Conservation (phyloP, 2,888 invertebrate genomes). For the Ochropacha duplaris region DNA sequence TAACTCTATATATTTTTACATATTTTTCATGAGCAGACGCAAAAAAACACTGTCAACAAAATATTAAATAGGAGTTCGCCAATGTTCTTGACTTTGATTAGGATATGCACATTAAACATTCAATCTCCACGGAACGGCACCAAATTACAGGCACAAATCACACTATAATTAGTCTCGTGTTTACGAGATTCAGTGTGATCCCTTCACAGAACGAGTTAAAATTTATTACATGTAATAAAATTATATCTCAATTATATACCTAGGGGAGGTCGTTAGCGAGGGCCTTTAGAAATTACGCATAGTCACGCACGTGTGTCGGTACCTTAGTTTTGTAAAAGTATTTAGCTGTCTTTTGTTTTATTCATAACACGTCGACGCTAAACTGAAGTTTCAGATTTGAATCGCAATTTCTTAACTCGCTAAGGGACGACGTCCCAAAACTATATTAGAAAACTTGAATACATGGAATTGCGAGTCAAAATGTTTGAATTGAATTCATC, state of each 20-base stretch:
- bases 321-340: background rate
- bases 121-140: background rate
- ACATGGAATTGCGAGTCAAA: too few species aligned
- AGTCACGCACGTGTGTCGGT: constrained; percentile 14
- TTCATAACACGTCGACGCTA: background rate
- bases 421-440: too few species aligned
- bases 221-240: constrained; percentile 4
- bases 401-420: background rate
- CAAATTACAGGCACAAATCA: background rate
- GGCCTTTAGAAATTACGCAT: constrained; percentile 15
- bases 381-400: background rate
- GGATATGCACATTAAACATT: background rate
- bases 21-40: too few species aligned
- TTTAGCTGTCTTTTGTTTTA: constrained; percentile 1
- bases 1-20: too few species aligned
- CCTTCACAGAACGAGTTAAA: background rate
- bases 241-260: constrained; percentile 5
- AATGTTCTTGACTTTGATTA: too few species aligned
- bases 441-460: too few species aligned
- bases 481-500: too few species aligned
- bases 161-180: background rate
- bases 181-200: background rate
- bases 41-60: too few species aligned
- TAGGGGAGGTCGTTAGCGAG: constrained; percentile 18
- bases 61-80: too few species aligned